Percentiles rank a stretch among this genome's conserved stretches.
Evolutionary conservation across 2,888 invertebrate genomes (phyloP).

Genomic region (Clivina fossor): DNA sequence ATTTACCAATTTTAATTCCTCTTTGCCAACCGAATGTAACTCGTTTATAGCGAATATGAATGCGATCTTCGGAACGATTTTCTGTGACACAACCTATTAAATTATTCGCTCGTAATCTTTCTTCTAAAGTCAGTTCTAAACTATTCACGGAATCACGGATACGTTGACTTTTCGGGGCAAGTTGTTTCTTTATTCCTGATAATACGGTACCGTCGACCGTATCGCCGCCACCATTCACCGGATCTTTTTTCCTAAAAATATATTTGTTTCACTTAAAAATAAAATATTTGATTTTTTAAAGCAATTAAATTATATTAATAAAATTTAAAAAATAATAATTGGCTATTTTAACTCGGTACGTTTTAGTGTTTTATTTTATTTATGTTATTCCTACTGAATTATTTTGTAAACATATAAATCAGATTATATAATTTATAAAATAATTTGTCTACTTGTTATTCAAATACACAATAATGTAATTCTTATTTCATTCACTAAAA

Average conservation of each 20-base stretch:
- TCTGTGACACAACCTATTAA: slow-evolving; percentile 67
- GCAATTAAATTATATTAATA: neutral
- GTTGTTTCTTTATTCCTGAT: slow-evolving; percentile 14
- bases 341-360: neutral
- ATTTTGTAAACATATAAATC: no score
- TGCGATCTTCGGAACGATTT: slow-evolving; percentile 59
- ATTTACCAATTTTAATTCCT: slow-evolving; percentile 75
- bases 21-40: slow-evolving; percentile 94
- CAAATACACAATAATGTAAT: no score
- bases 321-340: neutral
- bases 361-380: neutral
- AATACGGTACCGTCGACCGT: slow-evolving; percentile 12
- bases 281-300: no score
- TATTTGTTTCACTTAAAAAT: neutral
- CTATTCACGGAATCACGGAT: slow-evolving; percentile 57
- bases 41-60: slow-evolving; percentile 73
- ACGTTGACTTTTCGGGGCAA: slow-evolving; percentile 45
- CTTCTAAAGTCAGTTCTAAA: slow-evolving; percentile 68
- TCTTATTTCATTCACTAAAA: no score
- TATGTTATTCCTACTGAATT: no score
- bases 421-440: no score
- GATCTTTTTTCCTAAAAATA: slow-evolving; percentile 11
- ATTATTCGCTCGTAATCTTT: slow-evolving; percentile 57
- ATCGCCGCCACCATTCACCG: slow-evolving; percentile 12
- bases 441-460: no score